Evolutionary conservation across 2,888 invertebrate genomes (phyloP), one percentile per base, ranked within the genome.

Genomic region (Philonicus albiceps): DNA sequence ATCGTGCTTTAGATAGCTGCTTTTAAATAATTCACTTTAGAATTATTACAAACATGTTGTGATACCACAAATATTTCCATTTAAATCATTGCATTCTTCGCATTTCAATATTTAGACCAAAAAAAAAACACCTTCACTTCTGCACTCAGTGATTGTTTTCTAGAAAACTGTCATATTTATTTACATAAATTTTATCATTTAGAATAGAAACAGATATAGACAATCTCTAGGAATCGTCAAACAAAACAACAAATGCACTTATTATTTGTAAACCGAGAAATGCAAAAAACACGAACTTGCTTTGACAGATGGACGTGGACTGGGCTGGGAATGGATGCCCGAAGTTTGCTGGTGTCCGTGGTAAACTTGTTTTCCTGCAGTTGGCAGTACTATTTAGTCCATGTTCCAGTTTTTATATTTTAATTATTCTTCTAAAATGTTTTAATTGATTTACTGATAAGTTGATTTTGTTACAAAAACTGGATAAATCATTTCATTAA

Each of bases 231-330:
- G 3, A 37, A 3, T 78, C 16, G 78, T 4, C 30, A 13, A 16
- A 43, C 30, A 53, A 27, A 78, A 78, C 22, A 37, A 74, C 40
- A 76, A 34, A 19, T 6, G 34, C 40, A 40, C 76, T 4, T 43
- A 76, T 22, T 76, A 76, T 76, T 78, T 78, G 49, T 49, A 78
- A 81, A 53, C 81, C 16, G 31, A 13, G 22, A 22, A 80, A 49
- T 49, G 37, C 4, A 13, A 76, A 76, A 19, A 64, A 55, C 81
- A 13, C 34, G 34, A 55, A 81, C 64, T 30, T 8, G 16, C 30
- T 53, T 81, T 81, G 81, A 81, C 81, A 81, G 81, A 81, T 34
- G 64, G 34, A 81, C 81, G 55, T 80, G 80, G 80, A 80, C 49
- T 72, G 64, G 55, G 31, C 64, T 49, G 49, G 64, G 19, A 22